A percentile compares a stretch with the other conserved stretches of the same genome.
phyloP scores from a whole-genome alignment of 1,140 invertebrate species.

The Papilio helenus region DNA sequence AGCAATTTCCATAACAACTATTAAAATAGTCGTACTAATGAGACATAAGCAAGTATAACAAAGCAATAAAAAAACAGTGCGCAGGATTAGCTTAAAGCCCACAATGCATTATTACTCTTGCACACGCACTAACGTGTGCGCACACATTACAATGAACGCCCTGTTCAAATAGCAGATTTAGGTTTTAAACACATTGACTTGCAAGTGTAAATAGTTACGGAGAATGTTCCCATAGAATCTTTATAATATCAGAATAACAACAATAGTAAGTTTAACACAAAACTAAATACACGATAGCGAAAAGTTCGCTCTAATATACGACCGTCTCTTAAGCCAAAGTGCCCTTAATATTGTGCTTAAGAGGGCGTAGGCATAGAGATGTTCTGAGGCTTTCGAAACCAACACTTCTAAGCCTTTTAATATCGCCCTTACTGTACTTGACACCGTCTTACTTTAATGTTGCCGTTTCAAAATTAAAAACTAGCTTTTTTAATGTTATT shows the following conservation, averaged over 20 bases:
- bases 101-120: neutral
- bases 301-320: conserved; percentile 75
- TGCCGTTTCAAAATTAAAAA: conserved; percentile 65
- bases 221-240: neutral
- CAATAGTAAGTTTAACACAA: no score
- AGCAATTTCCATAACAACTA: neutral
- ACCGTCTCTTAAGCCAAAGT: conserved; percentile 71
- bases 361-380: conserved; percentile 77
- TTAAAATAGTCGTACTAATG: neutral
- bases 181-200: neutral
- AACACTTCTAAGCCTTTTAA: conserved; percentile 82
- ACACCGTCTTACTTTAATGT: conserved; percentile 62
- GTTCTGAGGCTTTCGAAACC: conserved; percentile 77
- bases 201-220: neutral
- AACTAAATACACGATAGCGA: conserved; percentile 53
- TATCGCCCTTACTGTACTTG: conserved; percentile 68
- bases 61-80: neutral
- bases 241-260: no score
- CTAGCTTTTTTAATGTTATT: conserved; percentile 37
- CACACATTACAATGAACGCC: neutral
- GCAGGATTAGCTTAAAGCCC: neutral
- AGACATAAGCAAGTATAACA: neutral
- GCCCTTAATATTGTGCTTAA: conserved; percentile 81
- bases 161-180: neutral
- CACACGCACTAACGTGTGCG: neutral